phyloP scores from a whole-genome alignment of 2,888 invertebrate species.

The Muscina levida region DNA sequence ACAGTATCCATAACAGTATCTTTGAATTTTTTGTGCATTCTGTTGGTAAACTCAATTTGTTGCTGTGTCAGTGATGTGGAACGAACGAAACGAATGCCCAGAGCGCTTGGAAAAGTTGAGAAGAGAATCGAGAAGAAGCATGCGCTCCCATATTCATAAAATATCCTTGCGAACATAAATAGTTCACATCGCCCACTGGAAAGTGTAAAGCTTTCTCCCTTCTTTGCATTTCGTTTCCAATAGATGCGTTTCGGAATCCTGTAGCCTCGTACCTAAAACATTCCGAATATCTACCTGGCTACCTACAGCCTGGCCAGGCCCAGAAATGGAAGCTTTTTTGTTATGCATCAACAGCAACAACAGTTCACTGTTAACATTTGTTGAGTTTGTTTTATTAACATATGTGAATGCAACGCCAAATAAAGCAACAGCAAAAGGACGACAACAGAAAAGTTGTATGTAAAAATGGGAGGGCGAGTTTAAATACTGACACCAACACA shows the following conservation, averaged over 20 bases:
- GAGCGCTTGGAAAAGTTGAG: not conserved
- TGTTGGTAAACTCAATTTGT: not conserved
- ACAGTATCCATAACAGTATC: not conserved
- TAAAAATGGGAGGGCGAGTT: not conserved
- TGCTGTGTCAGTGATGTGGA: not conserved
- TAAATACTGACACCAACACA: not conserved
- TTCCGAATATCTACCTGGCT: too few relatives aligned
- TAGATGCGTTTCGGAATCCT: too few relatives aligned
- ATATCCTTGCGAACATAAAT: not conserved
- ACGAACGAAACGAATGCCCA: not conserved
- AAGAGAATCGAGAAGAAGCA: not conserved
- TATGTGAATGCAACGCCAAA: not conserved
- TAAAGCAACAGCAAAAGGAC: not conserved
- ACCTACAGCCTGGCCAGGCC: too few relatives aligned
- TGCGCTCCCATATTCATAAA: conserved; percentile 26
- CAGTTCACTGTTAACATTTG: conserved; percentile 9
- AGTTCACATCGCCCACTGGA: not conserved
- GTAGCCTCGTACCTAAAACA: too few relatives aligned
- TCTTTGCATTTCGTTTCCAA: too few relatives aligned
- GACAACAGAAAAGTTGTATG: not conserved
- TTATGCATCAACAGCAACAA: conserved; percentile 3
- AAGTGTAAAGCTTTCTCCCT: not conserved
- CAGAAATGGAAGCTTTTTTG: not conserved
- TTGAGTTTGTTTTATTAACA: conserved; percentile 7
- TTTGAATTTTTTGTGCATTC: not conserved